phyloP scores from a whole-genome alignment of 1,140 invertebrate genomes.

The Mylabris phalerata region DNA sequence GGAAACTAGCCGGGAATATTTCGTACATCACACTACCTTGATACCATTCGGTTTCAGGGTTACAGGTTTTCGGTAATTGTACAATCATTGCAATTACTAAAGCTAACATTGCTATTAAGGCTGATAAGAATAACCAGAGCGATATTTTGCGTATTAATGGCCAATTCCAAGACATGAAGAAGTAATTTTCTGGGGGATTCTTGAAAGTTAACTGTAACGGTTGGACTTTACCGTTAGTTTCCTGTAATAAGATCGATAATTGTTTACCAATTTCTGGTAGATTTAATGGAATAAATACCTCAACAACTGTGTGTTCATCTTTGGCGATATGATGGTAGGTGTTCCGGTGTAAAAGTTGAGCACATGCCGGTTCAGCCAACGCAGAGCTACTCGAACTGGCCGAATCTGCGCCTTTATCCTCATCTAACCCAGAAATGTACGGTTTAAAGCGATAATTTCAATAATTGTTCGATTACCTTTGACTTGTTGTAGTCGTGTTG shows the following conservation, averaged over 20 bases:
- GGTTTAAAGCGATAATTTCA: background rate
- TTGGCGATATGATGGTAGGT: conserved; percentile 45
- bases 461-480: conserved; percentile 27
- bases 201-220: conserved; percentile 51
- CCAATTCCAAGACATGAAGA: conserved; percentile 78
- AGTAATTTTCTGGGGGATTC: conserved; percentile 52
- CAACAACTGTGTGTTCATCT: conserved; percentile 35
- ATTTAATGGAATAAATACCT: conserved; percentile 26
- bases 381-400: conserved; percentile 46
- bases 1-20: conserved; percentile 74
- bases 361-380: conserved; percentile 44
- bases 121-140: conserved; percentile 62
- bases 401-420: conserved; percentile 30
- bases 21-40: conserved; percentile 76
- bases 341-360: conserved; percentile 43
- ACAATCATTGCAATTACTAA: conserved; percentile 63
- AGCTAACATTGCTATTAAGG: conserved; percentile 59
- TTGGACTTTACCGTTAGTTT: conserved; percentile 33
- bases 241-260: conserved; percentile 19
- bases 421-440: background rate
- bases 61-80: conserved; percentile 62
- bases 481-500: conserved; percentile 39
- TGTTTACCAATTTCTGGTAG: background rate
- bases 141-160: conserved; percentile 63
- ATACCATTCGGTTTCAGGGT: conserved; percentile 65